A percentile compares a stretch with the other conserved stretches of the same genome.
Evolutionary conservation across 2,113 vertebrate species (phyloP).

Genomic region (Paradisaea rubra): DNA sequence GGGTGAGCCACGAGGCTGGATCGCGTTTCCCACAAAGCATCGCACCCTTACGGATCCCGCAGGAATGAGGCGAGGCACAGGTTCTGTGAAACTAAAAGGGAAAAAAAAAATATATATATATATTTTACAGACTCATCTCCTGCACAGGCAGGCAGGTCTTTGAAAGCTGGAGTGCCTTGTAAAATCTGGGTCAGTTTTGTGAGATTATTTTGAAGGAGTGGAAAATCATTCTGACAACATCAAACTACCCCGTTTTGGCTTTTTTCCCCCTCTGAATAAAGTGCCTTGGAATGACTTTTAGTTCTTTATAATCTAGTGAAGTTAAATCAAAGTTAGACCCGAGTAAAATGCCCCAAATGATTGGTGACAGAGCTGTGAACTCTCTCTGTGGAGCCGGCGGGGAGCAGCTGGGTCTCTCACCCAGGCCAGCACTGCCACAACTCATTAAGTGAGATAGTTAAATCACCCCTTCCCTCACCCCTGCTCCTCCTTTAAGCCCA

Average conservation of each 20-base stretch:
- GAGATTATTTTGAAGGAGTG: slow-evolving; percentile 26
- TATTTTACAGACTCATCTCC: background rate
- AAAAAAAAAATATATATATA: background rate
- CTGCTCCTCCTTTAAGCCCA: background rate
- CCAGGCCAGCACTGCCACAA: background rate
- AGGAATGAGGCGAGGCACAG: background rate
- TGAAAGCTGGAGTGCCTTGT: background rate
- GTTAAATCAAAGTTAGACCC: slow-evolving; percentile 18
- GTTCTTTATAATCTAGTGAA: slow-evolving; percentile 6
- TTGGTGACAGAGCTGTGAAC: background rate
- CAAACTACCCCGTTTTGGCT: background rate
- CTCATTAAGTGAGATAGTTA: background rate
- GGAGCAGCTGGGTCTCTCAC: background rate
- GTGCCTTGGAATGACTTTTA: background rate
- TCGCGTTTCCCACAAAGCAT: background rate
- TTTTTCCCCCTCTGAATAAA: background rate
- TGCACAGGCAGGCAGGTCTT: background rate
- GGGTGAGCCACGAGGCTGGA: background rate
- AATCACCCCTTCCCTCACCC: background rate
- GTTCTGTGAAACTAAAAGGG: background rate
- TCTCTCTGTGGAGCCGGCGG: accelerated
- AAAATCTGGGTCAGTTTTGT: slow-evolving; percentile 41
- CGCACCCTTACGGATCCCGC: accelerated
- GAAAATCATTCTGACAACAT: slow-evolving; percentile 39
- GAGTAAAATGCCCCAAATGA: background rate